A percentile compares a stretch with the other conserved stretches of the same genome.
Conservation (phyloP, 2,113 vertebrate genomes). For the Mohoua ochrocephala region DNA sequence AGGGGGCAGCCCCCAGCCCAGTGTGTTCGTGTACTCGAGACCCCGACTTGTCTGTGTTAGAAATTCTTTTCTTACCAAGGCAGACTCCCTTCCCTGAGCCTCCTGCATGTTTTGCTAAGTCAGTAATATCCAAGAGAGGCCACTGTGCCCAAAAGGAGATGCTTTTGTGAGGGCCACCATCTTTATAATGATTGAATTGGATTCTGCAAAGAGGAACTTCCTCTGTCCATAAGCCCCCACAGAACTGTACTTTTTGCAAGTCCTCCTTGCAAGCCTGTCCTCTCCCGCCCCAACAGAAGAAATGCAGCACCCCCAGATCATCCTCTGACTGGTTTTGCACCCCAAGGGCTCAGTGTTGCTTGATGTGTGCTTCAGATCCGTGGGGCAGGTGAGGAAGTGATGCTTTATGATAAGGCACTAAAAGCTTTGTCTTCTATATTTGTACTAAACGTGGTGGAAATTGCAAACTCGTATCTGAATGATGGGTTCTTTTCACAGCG, state of each 20-base stretch:
- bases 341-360: background rate
- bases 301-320: background rate
- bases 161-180: background rate
- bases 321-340: background rate
- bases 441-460: background rate
- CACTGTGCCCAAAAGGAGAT: background rate
- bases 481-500: background rate
- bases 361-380: background rate
- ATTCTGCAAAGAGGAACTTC: background rate
- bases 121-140: background rate
- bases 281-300: background rate
- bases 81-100: background rate
- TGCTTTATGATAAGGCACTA: background rate
- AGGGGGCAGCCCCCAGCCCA: background rate
- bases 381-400: background rate
- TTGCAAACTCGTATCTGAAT: background rate
- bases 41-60: background rate
- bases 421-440: background rate
- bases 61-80: background rate
- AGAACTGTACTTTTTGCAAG: background rate
- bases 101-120: background rate
- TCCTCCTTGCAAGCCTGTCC: background rate
- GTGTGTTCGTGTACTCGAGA: accelerated
- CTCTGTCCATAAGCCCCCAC: background rate
- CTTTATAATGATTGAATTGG: background rate